Percentiles rank a stretch among this genome's conserved stretches.
Conservation (phyloP, 2,797 vertebrate species). For the Clarias fuscus region DNA sequence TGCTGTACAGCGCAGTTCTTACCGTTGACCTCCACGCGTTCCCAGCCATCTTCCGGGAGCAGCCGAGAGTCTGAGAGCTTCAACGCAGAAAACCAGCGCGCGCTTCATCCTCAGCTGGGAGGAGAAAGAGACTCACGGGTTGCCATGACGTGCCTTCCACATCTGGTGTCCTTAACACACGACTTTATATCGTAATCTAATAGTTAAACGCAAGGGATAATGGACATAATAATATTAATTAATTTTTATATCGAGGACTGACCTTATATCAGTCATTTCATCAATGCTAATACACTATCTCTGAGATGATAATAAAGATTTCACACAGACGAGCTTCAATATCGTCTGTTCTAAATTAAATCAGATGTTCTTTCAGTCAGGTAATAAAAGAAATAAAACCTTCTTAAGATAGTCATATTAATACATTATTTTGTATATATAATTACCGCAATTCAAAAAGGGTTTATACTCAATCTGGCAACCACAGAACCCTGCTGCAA, state of each 20-base stretch:
- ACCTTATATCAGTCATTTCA: background rate
- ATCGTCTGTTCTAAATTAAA: too few species aligned
- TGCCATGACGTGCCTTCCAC: slow-evolving; percentile 40
- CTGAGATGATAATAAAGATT: background rate
- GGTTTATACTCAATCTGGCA: slow-evolving; percentile 1
- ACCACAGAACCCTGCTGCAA: background rate
- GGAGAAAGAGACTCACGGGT: background rate
- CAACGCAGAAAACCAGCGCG: background rate
- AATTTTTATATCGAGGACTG: background rate
- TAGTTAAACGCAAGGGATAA: background rate
- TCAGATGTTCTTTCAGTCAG: too few species aligned
- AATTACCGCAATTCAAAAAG: background rate
- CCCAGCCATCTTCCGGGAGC: slow-evolving; percentile 70
- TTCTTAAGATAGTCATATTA: background rate
- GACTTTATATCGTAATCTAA: background rate
- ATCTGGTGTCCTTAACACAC: background rate
- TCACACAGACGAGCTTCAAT: background rate
- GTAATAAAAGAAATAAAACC: background rate
- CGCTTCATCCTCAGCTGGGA: slow-evolving; percentile 7
- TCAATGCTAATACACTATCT: background rate
- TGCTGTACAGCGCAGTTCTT: slow-evolving; percentile 48
- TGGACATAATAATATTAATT: background rate
- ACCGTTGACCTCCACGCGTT: slow-evolving; percentile 79
- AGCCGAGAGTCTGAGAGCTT: background rate
- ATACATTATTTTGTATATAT: background rate